phyloP scores from a whole-genome alignment of 2,888 invertebrate genomes.

The Andrena haemorrhoa region DNA sequence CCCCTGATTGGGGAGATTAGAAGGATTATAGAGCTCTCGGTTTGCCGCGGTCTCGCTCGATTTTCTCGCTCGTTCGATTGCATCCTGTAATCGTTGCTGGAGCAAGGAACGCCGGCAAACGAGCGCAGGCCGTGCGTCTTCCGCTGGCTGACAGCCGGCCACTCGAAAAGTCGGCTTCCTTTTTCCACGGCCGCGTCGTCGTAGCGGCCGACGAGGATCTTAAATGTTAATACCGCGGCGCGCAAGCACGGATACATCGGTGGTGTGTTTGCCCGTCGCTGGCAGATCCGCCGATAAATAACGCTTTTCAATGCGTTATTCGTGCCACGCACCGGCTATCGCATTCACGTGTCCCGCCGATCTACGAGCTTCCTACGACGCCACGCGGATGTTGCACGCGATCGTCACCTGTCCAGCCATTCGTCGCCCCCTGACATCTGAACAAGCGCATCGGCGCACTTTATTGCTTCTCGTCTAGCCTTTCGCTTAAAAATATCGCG shows the following conservation, averaged over 20 bases:
- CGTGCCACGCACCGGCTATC: constrained; percentile 65
- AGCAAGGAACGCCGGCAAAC: constrained; percentile 27
- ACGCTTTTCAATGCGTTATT: constrained; percentile 69
- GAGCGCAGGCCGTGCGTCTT: constrained; percentile 55
- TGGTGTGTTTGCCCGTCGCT: constrained; percentile 37
- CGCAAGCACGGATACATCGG: constrained; percentile 29
- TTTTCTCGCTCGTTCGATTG: constrained; percentile 61
- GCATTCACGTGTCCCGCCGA: constrained; percentile 59
- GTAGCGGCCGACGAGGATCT: constrained; percentile 57
- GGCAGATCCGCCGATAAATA: constrained; percentile 70
- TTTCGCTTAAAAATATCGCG: neutral
- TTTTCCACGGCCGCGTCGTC: constrained; percentile 41
- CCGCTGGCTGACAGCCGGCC: constrained; percentile 29
- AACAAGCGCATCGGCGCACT: neutral
- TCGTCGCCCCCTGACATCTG: constrained; percentile 32
- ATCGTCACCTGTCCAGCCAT: constrained; percentile 53
- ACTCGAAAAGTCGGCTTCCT: constrained; percentile 53
- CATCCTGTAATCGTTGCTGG: constrained; percentile 41
- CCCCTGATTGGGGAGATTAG: constrained; percentile 74
- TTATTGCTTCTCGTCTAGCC: neutral
- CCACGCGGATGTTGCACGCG: constrained; percentile 30
- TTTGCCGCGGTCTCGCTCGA: constrained; percentile 45
- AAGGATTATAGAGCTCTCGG: constrained; percentile 57
- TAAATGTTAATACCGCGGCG: constrained; percentile 56
- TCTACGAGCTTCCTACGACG: constrained; percentile 45